phyloP scores from a whole-genome alignment of 2,113 vertebrate genomes.

The Litocranius walleri region DNA sequence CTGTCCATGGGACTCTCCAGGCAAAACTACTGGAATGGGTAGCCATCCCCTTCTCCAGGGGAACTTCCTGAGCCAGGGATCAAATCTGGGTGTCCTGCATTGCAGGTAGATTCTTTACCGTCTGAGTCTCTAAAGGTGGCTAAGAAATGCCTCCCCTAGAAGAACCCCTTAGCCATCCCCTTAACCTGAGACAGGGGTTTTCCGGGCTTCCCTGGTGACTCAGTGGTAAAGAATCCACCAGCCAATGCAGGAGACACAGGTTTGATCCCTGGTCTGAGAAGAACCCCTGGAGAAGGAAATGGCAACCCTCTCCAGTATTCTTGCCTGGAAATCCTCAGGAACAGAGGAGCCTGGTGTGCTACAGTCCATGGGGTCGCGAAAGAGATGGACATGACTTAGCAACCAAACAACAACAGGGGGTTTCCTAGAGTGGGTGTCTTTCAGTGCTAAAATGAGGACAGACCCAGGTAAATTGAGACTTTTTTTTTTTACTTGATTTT shows the following conservation, averaged over 20 bases:
- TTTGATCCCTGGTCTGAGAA: neutral
- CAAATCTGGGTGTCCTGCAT: neutral
- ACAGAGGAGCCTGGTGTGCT: neutral
- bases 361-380: neutral
- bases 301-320: neutral
- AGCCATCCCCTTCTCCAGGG: neutral
- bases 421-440: neutral
- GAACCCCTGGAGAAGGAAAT: neutral
- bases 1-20: neutral
- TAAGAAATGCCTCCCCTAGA: neutral
- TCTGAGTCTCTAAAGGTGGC: neutral
- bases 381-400: neutral
- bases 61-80: neutral
- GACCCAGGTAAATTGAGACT: neutral
- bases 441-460: neutral
- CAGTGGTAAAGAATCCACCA: neutral
- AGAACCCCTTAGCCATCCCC: neutral
- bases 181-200: neutral
- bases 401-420: fast-evolving
- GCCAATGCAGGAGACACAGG: neutral
- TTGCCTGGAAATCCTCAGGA: neutral
- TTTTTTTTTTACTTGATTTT: no score
- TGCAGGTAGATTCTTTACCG: neutral
- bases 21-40: neutral
- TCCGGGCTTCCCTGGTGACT: neutral